phyloP scores from a whole-genome alignment of 2,888 invertebrate genomes.

The Standfussiana lucernea region DNA sequence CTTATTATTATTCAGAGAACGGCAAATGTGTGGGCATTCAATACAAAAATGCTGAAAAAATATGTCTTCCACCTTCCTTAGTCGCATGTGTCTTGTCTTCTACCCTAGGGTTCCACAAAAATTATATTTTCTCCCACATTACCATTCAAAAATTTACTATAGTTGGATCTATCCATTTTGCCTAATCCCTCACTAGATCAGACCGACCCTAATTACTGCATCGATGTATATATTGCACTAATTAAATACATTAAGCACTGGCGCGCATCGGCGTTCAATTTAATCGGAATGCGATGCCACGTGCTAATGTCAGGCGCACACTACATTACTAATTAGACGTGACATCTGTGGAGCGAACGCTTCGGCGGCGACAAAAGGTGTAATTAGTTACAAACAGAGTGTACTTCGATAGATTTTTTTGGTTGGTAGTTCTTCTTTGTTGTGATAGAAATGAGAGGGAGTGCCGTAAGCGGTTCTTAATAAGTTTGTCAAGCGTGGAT shows the following conservation, averaged over 20 bases:
- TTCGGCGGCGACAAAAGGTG: conserved; percentile 72
- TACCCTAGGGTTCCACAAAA: not conserved
- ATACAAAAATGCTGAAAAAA: not conserved
- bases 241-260: conserved; percentile 78
- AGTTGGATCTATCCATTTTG: not conserved
- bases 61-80: not conserved
- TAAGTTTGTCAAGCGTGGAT: not conserved
- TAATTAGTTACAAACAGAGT: conserved; percentile 67
- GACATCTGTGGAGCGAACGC: conserved; percentile 72
- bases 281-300: conserved; percentile 72
- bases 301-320: conserved; percentile 69
- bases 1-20: not conserved
- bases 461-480: not conserved
- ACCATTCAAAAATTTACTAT: not conserved
- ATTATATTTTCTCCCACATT: not conserved
- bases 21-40: not conserved
- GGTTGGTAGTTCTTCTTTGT: not conserved
- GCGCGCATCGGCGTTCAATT: conserved; percentile 69
- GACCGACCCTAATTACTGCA: conserved; percentile 50
- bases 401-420: conserved; percentile 41
- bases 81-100: not conserved
- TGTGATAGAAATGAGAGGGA: not conserved
- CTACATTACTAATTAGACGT: conserved; percentile 74
- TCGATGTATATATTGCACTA: conserved; percentile 67
- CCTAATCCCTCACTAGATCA: conserved; percentile 20